Base-by-base conservation (phyloP, 2,888 invertebrate species). In the Catocala fraxini region DNA sequence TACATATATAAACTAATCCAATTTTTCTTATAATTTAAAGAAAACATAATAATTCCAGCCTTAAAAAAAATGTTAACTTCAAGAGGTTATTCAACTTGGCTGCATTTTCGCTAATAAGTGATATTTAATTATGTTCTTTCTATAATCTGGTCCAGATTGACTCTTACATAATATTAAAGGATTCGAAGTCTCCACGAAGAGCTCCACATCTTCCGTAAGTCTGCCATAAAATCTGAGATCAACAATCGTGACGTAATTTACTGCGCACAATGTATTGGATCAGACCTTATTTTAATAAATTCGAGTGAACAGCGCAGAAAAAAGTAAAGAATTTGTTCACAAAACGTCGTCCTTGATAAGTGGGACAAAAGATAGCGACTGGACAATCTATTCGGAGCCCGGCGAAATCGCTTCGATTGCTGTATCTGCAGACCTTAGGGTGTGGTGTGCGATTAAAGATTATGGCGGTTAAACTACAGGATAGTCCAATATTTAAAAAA, bases 341-440 rank as follows among this genome's bases (percentile, higher is more conserved):
- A 75, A 74, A 73, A 77, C 70, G 76, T 74, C 74, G 70, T 64
- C 71, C 79, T 77, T 80, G 82, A 77, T 82, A 82, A 81, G 80
- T 82, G 73, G 78, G 68, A 78, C 77, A 71, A 73, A 75, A 81
- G 79, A 81, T 82, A 82, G 77, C 75, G 71, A 68, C 74, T 76
- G 79, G 78, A 81, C 82, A 81, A 82, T 81, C 79, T 81, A 82
- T 81, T 80, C 79, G 79, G 77, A 75, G 68, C 65, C 75, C 65
- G 73, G 70, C 63, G 65, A 70, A 76, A 81, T 80, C 73, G 77
- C 63, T 75, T 66, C 81, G 74, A 81, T 80, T 81, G 83, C 84
- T 84, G 82, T 72, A 74, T 81, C 73, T 69, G 80, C 82, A 75
- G 74, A 76, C 72, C 70, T 62, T 73, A 51, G 73, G 4, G 6